These are phyloP conservation scores for Tinea trinotella DNA, from an alignment of 2,888 invertebrate species.

Conservation along the genomic window DNA sequence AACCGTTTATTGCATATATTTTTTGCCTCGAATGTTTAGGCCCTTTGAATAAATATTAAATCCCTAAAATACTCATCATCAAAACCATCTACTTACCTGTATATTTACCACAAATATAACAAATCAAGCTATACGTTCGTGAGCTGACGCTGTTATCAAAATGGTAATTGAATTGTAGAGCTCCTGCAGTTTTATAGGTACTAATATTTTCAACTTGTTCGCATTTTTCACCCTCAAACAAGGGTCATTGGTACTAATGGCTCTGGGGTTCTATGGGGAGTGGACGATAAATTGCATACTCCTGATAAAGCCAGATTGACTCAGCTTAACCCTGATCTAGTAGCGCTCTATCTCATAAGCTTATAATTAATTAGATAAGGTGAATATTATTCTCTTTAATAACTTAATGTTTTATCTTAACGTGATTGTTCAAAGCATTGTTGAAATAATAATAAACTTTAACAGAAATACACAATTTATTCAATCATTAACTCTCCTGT, in stretches of 20 bases:
- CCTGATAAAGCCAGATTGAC: background rate
- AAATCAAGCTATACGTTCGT: too few species aligned
- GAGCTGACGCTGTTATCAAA: too few species aligned
- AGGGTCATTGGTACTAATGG: background rate
- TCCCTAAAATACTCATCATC: too few species aligned
- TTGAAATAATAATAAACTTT: too few species aligned
- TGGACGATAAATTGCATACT: conserved; percentile 2
- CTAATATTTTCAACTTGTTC: background rate
- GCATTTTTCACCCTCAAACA: background rate
- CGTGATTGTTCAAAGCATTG: too few species aligned
- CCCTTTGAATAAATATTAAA: too few species aligned
- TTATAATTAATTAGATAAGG: background rate
- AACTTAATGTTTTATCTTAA: background rate
- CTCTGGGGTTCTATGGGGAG: background rate
- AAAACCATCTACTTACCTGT: too few species aligned
- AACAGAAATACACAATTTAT: too few species aligned
- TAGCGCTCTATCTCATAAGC: background rate
- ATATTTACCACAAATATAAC: too few species aligned
- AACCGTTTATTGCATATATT: too few species aligned
- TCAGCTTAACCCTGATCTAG: background rate
- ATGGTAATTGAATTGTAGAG: background rate
- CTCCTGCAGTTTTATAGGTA: background rate
- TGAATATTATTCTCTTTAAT: background rate
- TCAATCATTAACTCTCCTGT: too few species aligned
- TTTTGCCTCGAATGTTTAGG: too few species aligned